Percentiles rank a stretch among this genome's conserved stretches.
phyloP scores from a whole-genome alignment of 2,888 invertebrate species.

The Diadromus collaris region DNA sequence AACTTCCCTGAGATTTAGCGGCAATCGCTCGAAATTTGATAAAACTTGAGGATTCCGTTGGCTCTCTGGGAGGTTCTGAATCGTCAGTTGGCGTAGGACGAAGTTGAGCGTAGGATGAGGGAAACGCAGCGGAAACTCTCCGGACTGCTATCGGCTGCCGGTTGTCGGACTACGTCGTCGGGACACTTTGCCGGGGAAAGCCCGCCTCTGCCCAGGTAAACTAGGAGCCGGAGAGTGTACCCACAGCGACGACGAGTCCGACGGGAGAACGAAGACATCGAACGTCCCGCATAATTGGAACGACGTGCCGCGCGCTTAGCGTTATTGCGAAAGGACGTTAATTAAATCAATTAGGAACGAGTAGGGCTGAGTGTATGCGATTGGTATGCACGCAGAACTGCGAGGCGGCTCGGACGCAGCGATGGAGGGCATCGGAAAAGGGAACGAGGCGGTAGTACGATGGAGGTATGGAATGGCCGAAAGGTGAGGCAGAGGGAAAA shows the following conservation, averaged over 20 bases:
- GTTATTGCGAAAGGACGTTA: conserved; percentile 72
- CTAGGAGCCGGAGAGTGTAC: conserved; percentile 24
- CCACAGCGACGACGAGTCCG: conserved; percentile 16
- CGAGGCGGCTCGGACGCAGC: conserved; percentile 31
- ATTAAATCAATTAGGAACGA: conserved; percentile 73
- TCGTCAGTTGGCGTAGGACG: conserved; percentile 41
- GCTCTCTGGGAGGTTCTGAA: conserved; percentile 12
- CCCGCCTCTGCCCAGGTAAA: conserved; percentile 42
- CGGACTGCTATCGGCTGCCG: conserved; percentile 31
- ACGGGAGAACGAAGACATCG: conserved; percentile 62
- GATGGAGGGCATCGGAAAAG: conserved; percentile 35
- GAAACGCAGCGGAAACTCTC: conserved; percentile 40
- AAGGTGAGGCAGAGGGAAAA: conserved; percentile 14
- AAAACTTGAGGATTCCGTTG: conserved; percentile 54
- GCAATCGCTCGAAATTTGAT: conserved; percentile 43
- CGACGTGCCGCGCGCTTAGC: conserved; percentile 63
- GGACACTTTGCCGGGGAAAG: conserved; percentile 40
- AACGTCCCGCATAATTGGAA: conserved; percentile 68
- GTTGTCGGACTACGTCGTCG: conserved; percentile 42
- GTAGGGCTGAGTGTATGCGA: conserved; percentile 65
- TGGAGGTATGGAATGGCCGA: conserved; percentile 24
- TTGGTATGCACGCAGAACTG: conserved; percentile 68
- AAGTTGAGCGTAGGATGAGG: conserved; percentile 29
- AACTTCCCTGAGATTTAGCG: conserved; percentile 32
- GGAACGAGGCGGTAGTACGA: conserved; percentile 40